Evolutionary conservation across 2,888 invertebrate species (phyloP).

Genomic region (Polydrusus cervinus): DNA sequence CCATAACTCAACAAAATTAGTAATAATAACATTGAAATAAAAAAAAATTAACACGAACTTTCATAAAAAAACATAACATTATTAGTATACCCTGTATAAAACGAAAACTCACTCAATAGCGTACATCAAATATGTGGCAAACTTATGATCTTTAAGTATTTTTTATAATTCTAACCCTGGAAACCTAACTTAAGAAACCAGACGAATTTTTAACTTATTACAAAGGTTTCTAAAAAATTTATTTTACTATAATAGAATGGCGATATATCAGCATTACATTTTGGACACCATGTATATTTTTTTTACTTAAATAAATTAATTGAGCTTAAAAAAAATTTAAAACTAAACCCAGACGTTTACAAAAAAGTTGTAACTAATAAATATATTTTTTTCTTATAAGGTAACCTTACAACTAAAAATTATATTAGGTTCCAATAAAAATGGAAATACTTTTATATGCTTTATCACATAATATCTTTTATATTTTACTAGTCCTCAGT

Average conservation of each 20-base stretch:
- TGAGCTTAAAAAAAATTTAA: slow-evolving; percentile 16
- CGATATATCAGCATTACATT: slow-evolving; percentile 28
- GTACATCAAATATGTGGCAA: too few relatives aligned
- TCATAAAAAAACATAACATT: too few relatives aligned
- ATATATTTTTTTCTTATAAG: slow-evolving; percentile 23
- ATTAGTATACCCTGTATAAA: too few relatives aligned
- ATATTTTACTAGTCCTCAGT: slow-evolving; percentile 31
- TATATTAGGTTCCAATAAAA: slow-evolving; percentile 55
- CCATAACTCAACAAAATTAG: too few relatives aligned
- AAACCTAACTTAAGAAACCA: too few relatives aligned
- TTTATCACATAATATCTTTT: slow-evolving; percentile 60
- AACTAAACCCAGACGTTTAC: slow-evolving; percentile 37
- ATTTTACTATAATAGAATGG: not conserved
- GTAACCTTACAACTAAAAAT: slow-evolving; percentile 42
- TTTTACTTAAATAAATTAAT: slow-evolving; percentile 22
- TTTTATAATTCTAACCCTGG: too few relatives aligned
- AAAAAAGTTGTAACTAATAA: not conserved
- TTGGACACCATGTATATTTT: slow-evolving; percentile 37
- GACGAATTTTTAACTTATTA: too few relatives aligned
- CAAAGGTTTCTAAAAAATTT: too few relatives aligned
- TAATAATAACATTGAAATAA: too few relatives aligned
- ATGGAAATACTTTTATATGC: slow-evolving; percentile 62
- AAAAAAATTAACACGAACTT: too few relatives aligned
- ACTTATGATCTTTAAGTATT: too few relatives aligned
- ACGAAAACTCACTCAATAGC: too few relatives aligned